Conservation (phyloP, 2,888 invertebrate genomes). For the Brachynemurus nebulosus region DNA sequence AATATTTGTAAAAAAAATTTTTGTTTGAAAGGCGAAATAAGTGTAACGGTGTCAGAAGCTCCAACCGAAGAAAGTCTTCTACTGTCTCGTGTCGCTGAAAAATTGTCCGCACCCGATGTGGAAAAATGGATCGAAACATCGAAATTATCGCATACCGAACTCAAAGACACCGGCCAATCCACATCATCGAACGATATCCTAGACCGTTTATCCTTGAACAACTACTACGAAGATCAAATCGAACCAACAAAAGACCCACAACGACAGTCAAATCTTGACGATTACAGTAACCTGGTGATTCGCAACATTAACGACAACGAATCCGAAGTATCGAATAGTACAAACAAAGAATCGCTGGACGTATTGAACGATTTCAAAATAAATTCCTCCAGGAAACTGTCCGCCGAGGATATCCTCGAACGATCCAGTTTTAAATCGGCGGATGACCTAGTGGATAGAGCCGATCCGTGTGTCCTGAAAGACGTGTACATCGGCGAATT, state of each 20-base stretch:
- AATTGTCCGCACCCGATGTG: conserved; percentile 26
- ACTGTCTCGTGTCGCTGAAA: conserved; percentile 28
- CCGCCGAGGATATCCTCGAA: not conserved
- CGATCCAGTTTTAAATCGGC: not conserved
- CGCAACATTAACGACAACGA: conserved; percentile 14
- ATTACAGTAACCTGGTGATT: conserved; percentile 21
- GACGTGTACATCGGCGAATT: conserved; percentile 52
- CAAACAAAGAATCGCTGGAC: conserved; percentile 6
- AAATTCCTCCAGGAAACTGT: no score
- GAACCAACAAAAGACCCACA: not conserved
- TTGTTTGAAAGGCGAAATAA: conserved; percentile 30
- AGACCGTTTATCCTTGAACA: conserved; percentile 13
- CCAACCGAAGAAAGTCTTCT: conserved; percentile 27
- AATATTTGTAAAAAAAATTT: conserved; percentile 7
- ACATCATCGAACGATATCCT: no score
- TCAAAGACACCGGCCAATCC: conserved; percentile 18
- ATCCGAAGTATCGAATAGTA: conserved; percentile 5
- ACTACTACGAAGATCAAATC: conserved; percentile 7
- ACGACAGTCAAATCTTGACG: conserved; percentile 10
- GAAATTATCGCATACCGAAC: conserved; percentile 26
- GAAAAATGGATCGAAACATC: conserved; percentile 32
- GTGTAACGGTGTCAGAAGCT: conserved; percentile 29
- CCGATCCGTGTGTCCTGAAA: conserved; percentile 20
- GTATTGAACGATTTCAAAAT: conserved; percentile 18
- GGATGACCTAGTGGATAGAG: conserved; percentile 21